A percentile compares a stretch with the other conserved stretches of the same genome.
phyloP scores from a whole-genome alignment of 1,140 invertebrate species.

The Cherax quadricarinatus region DNA sequence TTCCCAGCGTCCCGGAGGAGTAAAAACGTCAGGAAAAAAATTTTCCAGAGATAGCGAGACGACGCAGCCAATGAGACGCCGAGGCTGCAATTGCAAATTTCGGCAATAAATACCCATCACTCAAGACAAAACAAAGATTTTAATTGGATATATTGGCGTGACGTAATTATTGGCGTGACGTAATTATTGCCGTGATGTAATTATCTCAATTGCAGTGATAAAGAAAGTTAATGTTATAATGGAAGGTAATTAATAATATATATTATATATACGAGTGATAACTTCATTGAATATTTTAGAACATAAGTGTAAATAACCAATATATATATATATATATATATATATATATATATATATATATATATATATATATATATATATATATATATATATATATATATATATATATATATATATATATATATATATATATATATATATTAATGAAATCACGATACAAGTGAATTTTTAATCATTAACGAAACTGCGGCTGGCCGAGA shows the following conservation, averaged over 20 bases:
- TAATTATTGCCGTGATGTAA: not conserved
- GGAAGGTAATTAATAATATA: not conserved
- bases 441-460: too few species aligned
- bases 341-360: constrained; percentile 15
- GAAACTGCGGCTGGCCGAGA: too few species aligned
- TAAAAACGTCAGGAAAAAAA: not conserved
- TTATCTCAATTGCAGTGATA: not conserved
- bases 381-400: constrained; percentile 14
- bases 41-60: not conserved
- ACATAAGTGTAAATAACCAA: not conserved
- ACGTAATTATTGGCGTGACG: not conserved
- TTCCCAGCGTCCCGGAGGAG: not conserved
- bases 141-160: constrained; percentile 5
- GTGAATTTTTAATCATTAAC: too few species aligned
- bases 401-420: not conserved
- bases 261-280: not conserved
- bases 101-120: not conserved
- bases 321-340: constrained; percentile 31
- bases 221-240: not conserved
- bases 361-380: not conserved
- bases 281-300: not conserved
- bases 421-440: not conserved
- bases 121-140: not conserved
- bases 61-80: not conserved
- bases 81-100: not conserved